A percentile compares a stretch with the other conserved stretches of the same genome.
Evolutionary conservation across 2,888 invertebrate species (phyloP).

Genomic region (Lampropteryx suffumata): DNA sequence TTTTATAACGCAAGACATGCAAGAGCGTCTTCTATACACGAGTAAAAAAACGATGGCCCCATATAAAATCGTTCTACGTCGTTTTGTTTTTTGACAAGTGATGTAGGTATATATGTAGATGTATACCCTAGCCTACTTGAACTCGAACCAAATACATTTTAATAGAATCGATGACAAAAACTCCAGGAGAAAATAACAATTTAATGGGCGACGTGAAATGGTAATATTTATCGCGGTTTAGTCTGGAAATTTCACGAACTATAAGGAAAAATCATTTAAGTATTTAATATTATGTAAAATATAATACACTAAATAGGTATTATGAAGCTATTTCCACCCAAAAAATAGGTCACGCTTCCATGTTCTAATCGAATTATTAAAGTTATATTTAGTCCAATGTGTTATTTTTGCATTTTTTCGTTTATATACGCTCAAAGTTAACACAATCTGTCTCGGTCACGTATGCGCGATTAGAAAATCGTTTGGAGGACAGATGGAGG

Average conservation of each 20-base stretch:
- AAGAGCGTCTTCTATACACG: conserved; percentile 8
- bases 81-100: conserved; percentile 47
- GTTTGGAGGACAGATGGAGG: conserved; percentile 45
- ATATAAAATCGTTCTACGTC: conserved; percentile 41
- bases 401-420: neutral
- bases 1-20: conserved; percentile 12
- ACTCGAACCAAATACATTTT: conserved; percentile 71
- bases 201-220: neutral
- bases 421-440: conserved; percentile 1
- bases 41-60: conserved; percentile 22
- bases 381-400: neutral
- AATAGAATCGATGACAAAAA: conserved; percentile 11
- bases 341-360: neutral
- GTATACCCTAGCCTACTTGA: conserved; percentile 55
- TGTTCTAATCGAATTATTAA: neutral
- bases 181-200: neutral
- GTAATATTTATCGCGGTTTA: no score
- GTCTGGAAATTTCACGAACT: no score
- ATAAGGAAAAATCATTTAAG: no score
- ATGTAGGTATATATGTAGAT: conserved; percentile 47
- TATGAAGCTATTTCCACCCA: no score
- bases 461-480: conserved; percentile 37
- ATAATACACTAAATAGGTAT: no score
- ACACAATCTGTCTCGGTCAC: conserved; percentile 32
- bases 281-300: no score